Conservation (phyloP, 2,797 vertebrate species). For the Cheirogaleus major region DNA sequence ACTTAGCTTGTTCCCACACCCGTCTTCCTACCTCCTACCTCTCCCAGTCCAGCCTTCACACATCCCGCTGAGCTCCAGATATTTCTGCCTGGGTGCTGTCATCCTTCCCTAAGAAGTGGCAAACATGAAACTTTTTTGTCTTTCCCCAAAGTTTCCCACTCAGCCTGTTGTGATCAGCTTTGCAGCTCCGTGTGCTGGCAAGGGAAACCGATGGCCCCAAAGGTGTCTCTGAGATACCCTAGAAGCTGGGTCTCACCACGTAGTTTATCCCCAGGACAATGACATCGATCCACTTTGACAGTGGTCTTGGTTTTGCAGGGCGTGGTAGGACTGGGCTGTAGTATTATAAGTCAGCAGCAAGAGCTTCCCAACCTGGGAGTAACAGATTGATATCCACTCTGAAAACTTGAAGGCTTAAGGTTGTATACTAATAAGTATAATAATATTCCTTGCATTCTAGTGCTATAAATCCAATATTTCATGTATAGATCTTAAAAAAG, state of each 20-base stretch:
- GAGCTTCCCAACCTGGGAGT: neutral
- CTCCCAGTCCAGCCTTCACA: constrained; percentile 66
- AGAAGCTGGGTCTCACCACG: neutral
- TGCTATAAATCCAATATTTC: neutral
- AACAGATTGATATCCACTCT: neutral
- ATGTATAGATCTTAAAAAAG: neutral
- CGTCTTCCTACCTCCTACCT: constrained; percentile 54
- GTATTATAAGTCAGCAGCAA: neutral
- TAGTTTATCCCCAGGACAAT: neutral
- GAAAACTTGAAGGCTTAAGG: neutral
- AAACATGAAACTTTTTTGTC: neutral
- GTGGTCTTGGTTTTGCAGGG: neutral
- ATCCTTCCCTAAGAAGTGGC: constrained; percentile 23
- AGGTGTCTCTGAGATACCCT: neutral
- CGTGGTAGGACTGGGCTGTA: neutral
- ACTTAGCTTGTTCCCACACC: constrained; percentile 66
- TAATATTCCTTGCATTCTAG: neutral
- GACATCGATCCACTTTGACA: neutral
- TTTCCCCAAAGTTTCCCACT: constrained; percentile 34
- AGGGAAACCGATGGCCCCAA: neutral
- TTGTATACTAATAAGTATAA: neutral
- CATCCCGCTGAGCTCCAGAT: constrained; percentile 66
- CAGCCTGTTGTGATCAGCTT: neutral
- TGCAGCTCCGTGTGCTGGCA: neutral
- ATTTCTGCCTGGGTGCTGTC: constrained; percentile 70